phyloP scores from a whole-genome alignment of 2,797 vertebrate species.

The Pyrocephalus nanus region DNA sequence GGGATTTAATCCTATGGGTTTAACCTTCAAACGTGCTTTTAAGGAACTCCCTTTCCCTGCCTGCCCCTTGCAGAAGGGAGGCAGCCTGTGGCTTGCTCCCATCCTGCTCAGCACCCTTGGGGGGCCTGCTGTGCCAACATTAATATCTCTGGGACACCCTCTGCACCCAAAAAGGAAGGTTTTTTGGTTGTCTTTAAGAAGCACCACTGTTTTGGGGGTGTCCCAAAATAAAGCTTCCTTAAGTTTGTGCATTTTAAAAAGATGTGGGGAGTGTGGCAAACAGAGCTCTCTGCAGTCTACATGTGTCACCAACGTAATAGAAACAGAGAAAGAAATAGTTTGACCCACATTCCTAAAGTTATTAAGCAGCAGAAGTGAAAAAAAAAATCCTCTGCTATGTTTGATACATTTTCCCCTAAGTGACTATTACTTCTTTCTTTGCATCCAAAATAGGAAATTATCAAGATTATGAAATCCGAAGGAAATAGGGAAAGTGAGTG shows the following conservation, averaged over 20 bases:
- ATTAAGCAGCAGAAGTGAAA: conserved; percentile 52
- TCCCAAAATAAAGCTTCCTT: not conserved
- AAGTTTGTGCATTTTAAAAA: not conserved
- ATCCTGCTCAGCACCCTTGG: not conserved
- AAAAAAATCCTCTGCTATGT: not conserved
- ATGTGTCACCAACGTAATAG: not conserved
- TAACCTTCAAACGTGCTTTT: not conserved
- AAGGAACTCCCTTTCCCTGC: not conserved
- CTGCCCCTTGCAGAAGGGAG: not conserved
- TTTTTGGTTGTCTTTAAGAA: not conserved
- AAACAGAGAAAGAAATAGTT: conserved; percentile 10
- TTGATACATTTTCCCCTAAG: conserved; percentile 29
- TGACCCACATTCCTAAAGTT: conserved; percentile 60
- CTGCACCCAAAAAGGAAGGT: not conserved
- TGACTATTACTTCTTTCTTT: conserved; percentile 38
- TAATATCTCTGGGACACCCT: not conserved
- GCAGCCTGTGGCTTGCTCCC: not conserved
- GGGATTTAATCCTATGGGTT: not conserved
- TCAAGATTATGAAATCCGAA: not conserved
- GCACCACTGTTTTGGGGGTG: not conserved
- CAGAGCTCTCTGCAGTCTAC: not conserved
- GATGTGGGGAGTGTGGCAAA: accelerated
- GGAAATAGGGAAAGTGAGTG: not conserved
- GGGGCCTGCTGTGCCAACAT: not conserved
- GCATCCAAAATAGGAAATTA: conserved; percentile 41